A percentile compares a stretch with the other conserved stretches of the same genome.
Evolutionary conservation across 1,140 invertebrate species (phyloP).

Genomic region (Zaprionus gabonicus): DNA sequence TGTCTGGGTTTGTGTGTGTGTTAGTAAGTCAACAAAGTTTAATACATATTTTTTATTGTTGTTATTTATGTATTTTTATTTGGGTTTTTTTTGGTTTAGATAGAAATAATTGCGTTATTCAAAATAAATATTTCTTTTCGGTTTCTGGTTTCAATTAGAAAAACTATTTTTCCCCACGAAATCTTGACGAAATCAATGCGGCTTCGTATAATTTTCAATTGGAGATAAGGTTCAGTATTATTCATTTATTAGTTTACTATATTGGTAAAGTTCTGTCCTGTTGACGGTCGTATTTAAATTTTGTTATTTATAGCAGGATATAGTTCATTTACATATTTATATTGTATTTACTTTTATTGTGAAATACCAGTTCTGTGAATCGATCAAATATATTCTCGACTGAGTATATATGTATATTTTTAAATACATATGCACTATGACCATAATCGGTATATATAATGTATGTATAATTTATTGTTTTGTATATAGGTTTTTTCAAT

Average conservation of each 20-base stretch:
- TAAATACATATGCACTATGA: conserved; percentile 37
- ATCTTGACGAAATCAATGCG: conserved; percentile 1
- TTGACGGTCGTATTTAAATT: conserved; percentile 71
- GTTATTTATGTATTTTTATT: conserved; percentile 40
- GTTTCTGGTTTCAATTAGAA: conserved; percentile 18
- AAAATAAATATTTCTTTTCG: conserved; percentile 39
- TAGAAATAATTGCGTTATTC: conserved; percentile 48
- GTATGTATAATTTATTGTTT: conserved; percentile 43
- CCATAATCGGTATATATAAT: conserved; percentile 22
- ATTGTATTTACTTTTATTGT: conserved; percentile 46
- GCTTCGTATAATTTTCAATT: conserved; percentile 16
- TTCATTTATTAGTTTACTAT: conserved; percentile 35
- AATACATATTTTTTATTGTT: conserved; percentile 47
- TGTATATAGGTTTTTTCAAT: conserved; percentile 26
- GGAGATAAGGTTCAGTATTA: conserved; percentile 37
- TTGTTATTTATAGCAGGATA: conserved; percentile 78
- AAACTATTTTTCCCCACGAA: conserved; percentile 13
- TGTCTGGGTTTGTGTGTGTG: conserved; percentile 9
- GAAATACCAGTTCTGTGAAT: conserved; percentile 79
- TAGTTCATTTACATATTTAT: conserved; percentile 54
- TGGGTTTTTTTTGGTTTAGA: conserved; percentile 38
- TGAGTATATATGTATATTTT: conserved; percentile 49
- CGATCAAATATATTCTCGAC: conserved; percentile 58
- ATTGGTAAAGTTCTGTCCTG: conserved; percentile 42
- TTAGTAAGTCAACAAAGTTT: conserved; percentile 43